Conservation (phyloP, 2,113 vertebrate genomes). For the Atlantisia rogersi region DNA sequence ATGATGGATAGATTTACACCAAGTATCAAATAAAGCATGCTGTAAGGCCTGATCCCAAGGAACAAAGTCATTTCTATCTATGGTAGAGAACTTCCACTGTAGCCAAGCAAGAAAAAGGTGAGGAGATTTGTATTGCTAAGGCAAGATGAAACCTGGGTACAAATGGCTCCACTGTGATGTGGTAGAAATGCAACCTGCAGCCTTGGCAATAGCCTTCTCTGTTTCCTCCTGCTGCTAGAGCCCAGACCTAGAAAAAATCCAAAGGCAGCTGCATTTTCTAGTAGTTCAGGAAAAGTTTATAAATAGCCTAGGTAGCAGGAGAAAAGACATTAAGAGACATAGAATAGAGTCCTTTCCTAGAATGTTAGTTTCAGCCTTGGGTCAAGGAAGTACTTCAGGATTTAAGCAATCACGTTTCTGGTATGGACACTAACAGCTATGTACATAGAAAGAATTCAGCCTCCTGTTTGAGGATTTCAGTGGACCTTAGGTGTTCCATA, state of each 20-base stretch:
- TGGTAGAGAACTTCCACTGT: neutral
- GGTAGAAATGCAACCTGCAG: neutral
- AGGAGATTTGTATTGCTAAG: neutral
- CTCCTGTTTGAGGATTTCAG: neutral
- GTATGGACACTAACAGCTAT: neutral
- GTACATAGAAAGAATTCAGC: neutral
- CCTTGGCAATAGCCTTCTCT: neutral
- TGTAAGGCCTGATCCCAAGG: neutral
- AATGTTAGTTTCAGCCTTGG: neutral
- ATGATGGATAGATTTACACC: neutral
- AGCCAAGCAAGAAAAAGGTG: neutral
- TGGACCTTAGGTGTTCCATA: neutral
- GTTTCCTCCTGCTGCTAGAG: neutral
- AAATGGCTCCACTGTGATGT: neutral
- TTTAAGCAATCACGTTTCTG: neutral
- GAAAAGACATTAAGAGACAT: neutral
- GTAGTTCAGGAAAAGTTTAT: neutral
- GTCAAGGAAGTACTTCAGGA: neutral
- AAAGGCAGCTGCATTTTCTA: neutral
- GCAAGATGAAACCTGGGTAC: neutral
- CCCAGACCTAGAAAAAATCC: neutral
- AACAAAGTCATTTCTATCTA: neutral
- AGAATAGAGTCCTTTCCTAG: neutral
- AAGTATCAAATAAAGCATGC: neutral
- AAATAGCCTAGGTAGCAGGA: neutral